Evolutionary conservation across 1,140 invertebrate genomes (phyloP), one percentile per base, ranked within the genome.

Genomic region (Psilanteris sp.): DNA sequence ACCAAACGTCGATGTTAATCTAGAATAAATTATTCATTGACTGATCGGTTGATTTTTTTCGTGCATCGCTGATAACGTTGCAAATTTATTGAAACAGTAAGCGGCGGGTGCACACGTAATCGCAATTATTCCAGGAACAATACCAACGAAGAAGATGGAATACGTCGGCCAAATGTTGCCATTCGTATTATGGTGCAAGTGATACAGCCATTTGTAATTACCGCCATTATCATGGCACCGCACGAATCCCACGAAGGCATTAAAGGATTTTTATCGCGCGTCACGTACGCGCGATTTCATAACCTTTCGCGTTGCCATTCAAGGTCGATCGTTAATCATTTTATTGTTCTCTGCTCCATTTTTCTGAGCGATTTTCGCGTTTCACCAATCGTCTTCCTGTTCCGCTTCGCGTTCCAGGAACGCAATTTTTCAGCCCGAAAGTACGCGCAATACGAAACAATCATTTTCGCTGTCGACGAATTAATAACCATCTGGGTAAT

Each of bases 341-440:
- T 64, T 41, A 62, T 72, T 72, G 68, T 72, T 72, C 68, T 64
- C 54, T 72, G 68, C 48, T 72, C 57, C 41, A 62, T 72, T 72
- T 72, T 64, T 62, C 57, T 15, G 9, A 54, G 13, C 16, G 37
- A 71, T 62, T 71, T 71, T 62, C 48, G 62, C 61, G 67, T 72
- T 26, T 61, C 39, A 26, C 41, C 55, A 62, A 62, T 41, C 46
- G 39, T 55, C 67, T 72, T 72, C 67, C 67, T 72, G 34, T 72
- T 72, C 67, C 67, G 67, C 55, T 32, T 62, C 5, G 50, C 27
- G n/a, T 57, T 55, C 50, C 13, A 2, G 3, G 41, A 48, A 39
- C 18, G 3, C 9, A 18, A 46, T 57, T 57, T 20, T 26, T n/a
- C n/a, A n/a, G 14, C 8, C 62, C 62, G 50, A 55, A 68, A 57